A percentile compares a stretch with the other conserved stretches of the same genome.
These are phyloP conservation scores for Typhlomys cinereus DNA, from an alignment of 2,113 vertebrate species.

Conservation along the genomic window DNA sequence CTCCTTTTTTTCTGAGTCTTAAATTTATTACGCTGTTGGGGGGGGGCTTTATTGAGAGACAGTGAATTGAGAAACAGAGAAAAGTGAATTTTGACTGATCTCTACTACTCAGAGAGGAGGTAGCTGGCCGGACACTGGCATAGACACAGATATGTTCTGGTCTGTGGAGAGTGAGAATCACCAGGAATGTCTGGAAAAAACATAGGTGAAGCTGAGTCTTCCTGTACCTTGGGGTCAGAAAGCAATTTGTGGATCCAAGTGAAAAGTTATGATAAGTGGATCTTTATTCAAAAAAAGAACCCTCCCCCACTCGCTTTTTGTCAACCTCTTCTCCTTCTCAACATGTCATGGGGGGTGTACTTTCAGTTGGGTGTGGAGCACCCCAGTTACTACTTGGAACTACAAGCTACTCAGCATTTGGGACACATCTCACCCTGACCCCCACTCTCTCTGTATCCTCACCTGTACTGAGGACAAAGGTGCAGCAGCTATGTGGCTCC, in stretches of 20 bases:
- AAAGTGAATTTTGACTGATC: not conserved
- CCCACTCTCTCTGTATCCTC: not conserved
- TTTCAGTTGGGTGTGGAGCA: not conserved
- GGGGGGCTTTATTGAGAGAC: not conserved
- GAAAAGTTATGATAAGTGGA: not conserved
- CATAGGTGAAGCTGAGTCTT: no score
- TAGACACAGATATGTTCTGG: not conserved
- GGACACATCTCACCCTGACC: not conserved
- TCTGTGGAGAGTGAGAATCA: not conserved
- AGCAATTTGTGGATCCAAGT: not conserved
- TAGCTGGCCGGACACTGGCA: not conserved
- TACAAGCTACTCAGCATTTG: not conserved
- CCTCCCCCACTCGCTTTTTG: no score
- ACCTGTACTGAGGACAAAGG: rapidly evolving
- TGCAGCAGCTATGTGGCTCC: not conserved
- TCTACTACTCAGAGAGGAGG: not conserved
- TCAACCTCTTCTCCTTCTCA: not conserved
- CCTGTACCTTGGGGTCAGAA: not conserved
- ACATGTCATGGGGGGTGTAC: not conserved
- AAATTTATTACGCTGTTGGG: not conserved
- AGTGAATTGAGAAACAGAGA: not conserved
- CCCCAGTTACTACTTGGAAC: not conserved
- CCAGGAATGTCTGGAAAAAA: not conserved
- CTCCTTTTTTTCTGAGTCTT: not conserved
- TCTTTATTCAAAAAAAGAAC: not conserved